Percentiles rank a stretch among this genome's conserved stretches.
These are phyloP conservation scores for Vicugna pacos DNA, from an alignment of 2,113 vertebrate genomes.

Conservation along the genomic window DNA sequence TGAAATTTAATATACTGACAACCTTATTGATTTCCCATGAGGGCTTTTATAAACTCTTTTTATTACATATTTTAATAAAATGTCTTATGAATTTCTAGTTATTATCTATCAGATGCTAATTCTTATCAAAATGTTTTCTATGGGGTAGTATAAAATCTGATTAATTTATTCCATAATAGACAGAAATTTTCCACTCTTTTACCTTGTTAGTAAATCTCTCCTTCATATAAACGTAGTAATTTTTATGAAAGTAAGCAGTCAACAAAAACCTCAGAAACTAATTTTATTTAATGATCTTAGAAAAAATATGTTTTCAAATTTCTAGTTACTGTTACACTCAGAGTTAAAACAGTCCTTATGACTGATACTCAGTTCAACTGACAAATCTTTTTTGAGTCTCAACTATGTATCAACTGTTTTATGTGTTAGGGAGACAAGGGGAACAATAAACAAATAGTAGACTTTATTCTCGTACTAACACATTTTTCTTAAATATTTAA, in stretches of 20 bases:
- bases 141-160: neutral
- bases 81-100: neutral
- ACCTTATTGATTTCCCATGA: neutral
- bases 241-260: neutral
- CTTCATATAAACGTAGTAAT: neutral
- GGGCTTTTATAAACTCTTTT: neutral
- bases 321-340: neutral
- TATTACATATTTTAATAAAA: neutral
- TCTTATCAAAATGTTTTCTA: constrained; percentile 25
- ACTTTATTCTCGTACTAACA: neutral
- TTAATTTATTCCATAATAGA: neutral
- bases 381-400: neutral
- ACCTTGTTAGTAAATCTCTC: neutral
- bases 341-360: neutral
- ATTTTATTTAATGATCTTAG: constrained; percentile 25
- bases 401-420: neutral
- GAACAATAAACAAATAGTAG: neutral
- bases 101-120: neutral
- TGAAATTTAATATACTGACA: neutral
- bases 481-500: neutral
- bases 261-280: neutral
- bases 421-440: neutral
- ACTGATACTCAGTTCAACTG: neutral
- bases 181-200: neutral
- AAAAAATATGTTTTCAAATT: neutral